Conservation (phyloP, 37 sponge, comb jelly and placozoan genomes). For the Crambe crambe region DNA sequence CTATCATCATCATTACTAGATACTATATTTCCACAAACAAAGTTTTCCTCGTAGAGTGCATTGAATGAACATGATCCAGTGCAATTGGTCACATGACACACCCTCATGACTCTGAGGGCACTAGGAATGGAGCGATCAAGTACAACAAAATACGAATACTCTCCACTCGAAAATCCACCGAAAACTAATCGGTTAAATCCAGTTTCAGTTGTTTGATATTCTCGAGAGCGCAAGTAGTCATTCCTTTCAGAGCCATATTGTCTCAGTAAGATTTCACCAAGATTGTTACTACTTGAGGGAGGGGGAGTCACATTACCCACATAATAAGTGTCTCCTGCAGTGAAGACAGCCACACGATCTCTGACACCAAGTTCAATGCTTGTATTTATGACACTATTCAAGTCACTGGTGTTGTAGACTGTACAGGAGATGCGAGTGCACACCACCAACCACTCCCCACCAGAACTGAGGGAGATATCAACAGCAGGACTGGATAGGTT, state of each 20-base stretch:
- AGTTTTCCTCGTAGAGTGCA: conserved; percentile 22
- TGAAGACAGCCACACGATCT: conserved; percentile 8
- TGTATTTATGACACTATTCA: neutral
- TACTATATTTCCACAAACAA: neutral
- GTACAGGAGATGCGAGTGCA: conserved; percentile 18
- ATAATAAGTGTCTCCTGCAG: conserved; percentile 31
- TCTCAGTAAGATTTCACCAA: neutral
- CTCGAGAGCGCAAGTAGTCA: neutral
- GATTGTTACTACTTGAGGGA: neutral
- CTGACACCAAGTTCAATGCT: neutral
- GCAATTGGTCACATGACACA: conserved; percentile 15
- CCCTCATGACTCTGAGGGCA: conserved; percentile 18
- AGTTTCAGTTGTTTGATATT: neutral
- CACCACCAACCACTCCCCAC: conserved; percentile 19
- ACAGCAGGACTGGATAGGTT: neutral
- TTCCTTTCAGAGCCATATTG: conserved; percentile 7
- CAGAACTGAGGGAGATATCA: conserved; percentile 20
- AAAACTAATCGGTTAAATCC: neutral
- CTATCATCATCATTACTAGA: neutral
- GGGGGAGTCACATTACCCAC: neutral
- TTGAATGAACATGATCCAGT: neutral
- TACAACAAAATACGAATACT: conserved; percentile 11
- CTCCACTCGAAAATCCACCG: conserved; percentile 18
- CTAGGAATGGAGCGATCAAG: neutral
- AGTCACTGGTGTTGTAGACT: conserved; percentile 24